A percentile compares a stretch with the other conserved stretches of the same genome.
Evolutionary conservation across 2,888 invertebrate species (phyloP).

Genomic region (Synanthedon formicaeformis): DNA sequence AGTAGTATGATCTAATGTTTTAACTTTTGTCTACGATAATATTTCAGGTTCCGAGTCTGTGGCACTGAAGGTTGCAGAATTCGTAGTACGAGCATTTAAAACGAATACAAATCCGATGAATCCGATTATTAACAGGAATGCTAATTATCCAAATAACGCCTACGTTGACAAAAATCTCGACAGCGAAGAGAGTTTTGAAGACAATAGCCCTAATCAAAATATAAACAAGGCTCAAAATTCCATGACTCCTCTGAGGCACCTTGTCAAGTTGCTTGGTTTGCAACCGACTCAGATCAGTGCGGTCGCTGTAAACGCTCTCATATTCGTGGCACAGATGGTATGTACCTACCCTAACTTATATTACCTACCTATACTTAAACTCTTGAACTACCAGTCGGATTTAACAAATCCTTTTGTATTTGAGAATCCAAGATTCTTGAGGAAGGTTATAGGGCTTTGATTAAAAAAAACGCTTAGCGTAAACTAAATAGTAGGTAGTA

Average conservation of each 20-base stretch:
- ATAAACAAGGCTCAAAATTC: constrained; percentile 67
- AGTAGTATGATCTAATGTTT: not conserved
- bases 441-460: no score
- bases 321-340: constrained; percentile 88
- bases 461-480: no score
- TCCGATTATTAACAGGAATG: constrained; percentile 14
- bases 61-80: constrained; percentile 57
- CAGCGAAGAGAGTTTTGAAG: constrained; percentile 22
- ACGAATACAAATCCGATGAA: constrained; percentile 21
- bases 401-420: no score
- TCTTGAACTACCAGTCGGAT: no score
- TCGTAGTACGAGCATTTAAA: constrained; percentile 56
- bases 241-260: constrained; percentile 44
- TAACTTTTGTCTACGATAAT: constrained; percentile 9
- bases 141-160: constrained; percentile 15
- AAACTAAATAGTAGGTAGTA: no score
- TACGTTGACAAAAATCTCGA: constrained; percentile 16
- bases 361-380: no score
- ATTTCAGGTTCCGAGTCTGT: constrained; percentile 52
- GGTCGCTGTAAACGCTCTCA: constrained; percentile 83
- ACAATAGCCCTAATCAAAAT: constrained; percentile 27
- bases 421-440: no score
- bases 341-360: constrained; percentile 15
- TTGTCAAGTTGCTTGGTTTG: constrained; percentile 80
- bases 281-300: constrained; percentile 83